Evolutionary conservation across 2,888 invertebrate genomes (phyloP), one percentile per base, ranked within the genome.

Genomic region (Scaptomyza cyrtandrae): DNA sequence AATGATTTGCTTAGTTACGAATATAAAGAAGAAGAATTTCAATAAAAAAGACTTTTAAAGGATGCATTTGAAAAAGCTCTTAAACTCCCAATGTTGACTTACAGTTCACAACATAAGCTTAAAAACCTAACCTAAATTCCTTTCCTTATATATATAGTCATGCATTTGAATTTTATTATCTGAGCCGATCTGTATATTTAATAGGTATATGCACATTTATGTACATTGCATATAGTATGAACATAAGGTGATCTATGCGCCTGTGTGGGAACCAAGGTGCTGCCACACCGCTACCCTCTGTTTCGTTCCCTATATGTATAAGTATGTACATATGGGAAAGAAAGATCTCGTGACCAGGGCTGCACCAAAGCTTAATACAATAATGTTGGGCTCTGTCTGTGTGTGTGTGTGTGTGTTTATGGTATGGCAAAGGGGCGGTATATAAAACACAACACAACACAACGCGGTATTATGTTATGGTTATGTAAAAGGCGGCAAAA

Each of bases 381-480:
- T n/a, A 44, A 48, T 39, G 39, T n/a, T n/a, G n/a, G n/a, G n/a
- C 11, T 37, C 6, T n/a, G 35, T 13, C 19, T 37, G n/a, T 33
- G 19, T n/a, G 33, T 48, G 66, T 35, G 29, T 29, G 29, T 29
- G 29, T 66, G 53, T 68, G 53, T 71, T 62, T 64, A 43, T 77
- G 66, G 66, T 61, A 49, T 62, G 43, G 13, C 57, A 62, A 41
- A 84, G 71, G 82, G 86, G 84, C 82, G 83, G 87, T 85, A 87
- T 85, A 85, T 87, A 76, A 70, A 50, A 19, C 9, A 16, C 4
- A 35, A n/a, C 9, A 14, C 16, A 41, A 71, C 72, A 85, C 35
- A 37, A 31, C n/a, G 41, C 50, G 29, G 14, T 10, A 29, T 37
- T 50, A 48, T 54, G 60, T 54, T 63, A 59, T 66, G 55, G 57